These are phyloP conservation scores for Orthosia cruda DNA, from an alignment of 2,888 invertebrate species.

Conservation along the genomic window DNA sequence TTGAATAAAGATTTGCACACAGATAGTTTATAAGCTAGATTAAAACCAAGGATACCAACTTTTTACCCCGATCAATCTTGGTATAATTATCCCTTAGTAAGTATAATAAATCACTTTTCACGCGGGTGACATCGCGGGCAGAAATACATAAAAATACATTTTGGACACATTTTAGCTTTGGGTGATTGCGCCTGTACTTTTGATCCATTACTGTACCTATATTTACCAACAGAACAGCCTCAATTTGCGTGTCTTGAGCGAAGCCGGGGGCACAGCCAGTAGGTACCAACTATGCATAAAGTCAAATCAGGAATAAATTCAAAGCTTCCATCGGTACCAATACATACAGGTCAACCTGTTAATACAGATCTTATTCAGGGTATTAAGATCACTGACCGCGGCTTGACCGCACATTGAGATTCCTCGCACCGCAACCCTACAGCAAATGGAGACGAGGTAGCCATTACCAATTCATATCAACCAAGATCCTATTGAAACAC, in stretches of 20 bases:
- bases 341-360: constrained; percentile 4
- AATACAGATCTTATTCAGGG: constrained; percentile 36
- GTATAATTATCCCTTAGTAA: too few relatives aligned
- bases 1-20: too few relatives aligned
- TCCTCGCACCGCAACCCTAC: constrained; percentile 28
- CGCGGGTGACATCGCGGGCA: too few relatives aligned
- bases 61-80: too few relatives aligned
- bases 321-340: constrained; percentile 20
- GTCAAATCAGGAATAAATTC: constrained; percentile 21
- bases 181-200: too few relatives aligned
- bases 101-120: too few relatives aligned
- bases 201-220: too few relatives aligned
- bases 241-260: not conserved
- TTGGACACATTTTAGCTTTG: too few relatives aligned
- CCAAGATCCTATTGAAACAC: constrained; percentile 56
- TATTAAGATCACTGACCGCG: constrained; percentile 28
- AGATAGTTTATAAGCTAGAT: too few relatives aligned
- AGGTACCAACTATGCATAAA: not conserved
- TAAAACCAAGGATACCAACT: too few relatives aligned
- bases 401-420: constrained; percentile 34
- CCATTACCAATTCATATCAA: constrained; percentile 53
- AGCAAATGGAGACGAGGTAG: constrained; percentile 28
- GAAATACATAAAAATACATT: too few relatives aligned
- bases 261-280: not conserved
- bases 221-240: not conserved